Conservation (phyloP, 2,797 vertebrate species). For the Hipposideros larvatus region DNA sequence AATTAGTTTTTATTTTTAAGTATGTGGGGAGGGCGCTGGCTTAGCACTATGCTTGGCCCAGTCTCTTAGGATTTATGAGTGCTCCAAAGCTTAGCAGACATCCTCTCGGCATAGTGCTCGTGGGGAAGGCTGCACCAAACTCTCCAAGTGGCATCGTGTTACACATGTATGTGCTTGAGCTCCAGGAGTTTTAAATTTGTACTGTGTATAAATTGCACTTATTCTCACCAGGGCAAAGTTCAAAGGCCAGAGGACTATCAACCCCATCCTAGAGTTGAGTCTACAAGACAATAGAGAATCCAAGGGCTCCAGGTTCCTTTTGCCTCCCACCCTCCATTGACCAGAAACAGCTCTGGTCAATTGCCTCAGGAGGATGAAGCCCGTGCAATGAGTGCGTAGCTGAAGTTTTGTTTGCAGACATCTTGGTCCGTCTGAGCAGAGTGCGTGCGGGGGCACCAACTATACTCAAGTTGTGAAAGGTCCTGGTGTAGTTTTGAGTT, state of each 20-base stretch:
- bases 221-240: not conserved
- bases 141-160: not conserved
- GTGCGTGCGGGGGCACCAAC: no score
- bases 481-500: rapidly evolving
- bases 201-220: not conserved
- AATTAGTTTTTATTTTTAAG: not conserved
- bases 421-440: not conserved
- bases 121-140: not conserved
- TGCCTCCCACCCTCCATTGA: not conserved
- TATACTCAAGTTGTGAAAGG: no score
- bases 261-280: not conserved
- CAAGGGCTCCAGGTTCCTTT: not conserved
- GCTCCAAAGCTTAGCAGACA: not conserved
- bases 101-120: not conserved
- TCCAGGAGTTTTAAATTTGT: not conserved
- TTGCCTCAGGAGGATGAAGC: not conserved
- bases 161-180: not conserved
- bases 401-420: rapidly evolving
- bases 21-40: not conserved
- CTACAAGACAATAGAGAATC: not conserved
- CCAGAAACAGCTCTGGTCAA: not conserved
- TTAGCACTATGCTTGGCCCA: not conserved
- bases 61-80: not conserved
- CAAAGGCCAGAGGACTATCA: not conserved
- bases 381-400: rapidly evolving